A percentile compares a stretch with the other conserved stretches of the same genome.
phyloP scores from a whole-genome alignment of 2,113 vertebrate genomes.

The Istiophorus platypterus region DNA sequence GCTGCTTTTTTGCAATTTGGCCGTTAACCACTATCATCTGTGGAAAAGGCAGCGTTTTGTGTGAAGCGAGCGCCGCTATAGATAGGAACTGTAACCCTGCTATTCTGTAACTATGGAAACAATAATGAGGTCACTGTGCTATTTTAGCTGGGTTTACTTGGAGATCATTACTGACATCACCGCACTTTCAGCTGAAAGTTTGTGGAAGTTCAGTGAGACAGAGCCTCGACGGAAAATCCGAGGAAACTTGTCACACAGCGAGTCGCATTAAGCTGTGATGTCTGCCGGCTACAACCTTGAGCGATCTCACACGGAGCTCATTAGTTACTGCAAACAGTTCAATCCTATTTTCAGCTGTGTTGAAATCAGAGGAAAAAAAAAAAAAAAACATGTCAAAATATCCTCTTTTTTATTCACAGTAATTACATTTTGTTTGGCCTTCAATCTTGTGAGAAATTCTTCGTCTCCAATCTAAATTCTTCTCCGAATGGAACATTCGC shows the following conservation, averaged over 20 bases:
- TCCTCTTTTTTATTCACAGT: constrained; percentile 36
- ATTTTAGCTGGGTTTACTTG: constrained; percentile 75
- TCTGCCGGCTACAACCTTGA: constrained; percentile 63
- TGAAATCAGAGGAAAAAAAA: constrained; percentile 12
- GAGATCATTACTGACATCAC: constrained; percentile 76
- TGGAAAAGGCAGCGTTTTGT: constrained; percentile 56
- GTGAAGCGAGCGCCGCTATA: constrained; percentile 63
- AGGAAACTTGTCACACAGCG: constrained; percentile 49
- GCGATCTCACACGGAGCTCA: constrained; percentile 68
- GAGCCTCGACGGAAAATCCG: constrained; percentile 44
- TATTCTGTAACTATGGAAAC: constrained; percentile 80
- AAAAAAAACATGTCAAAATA: constrained; percentile 32
- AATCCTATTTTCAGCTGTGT: constrained; percentile 43
- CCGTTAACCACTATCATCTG: constrained; percentile 48
- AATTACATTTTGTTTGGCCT: constrained; percentile 69
- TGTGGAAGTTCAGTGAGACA: constrained; percentile 66
- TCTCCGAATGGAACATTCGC: constrained; percentile 52
- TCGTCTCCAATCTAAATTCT: constrained; percentile 32
- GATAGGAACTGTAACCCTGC: constrained; percentile 73
- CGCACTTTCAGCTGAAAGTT: constrained; percentile 67
- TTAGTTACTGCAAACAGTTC: constrained; percentile 65
- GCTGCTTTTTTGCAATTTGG: constrained; percentile 31
- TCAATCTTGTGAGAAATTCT: constrained; percentile 42
- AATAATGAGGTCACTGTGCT: constrained; percentile 75
- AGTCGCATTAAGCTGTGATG: constrained; percentile 45